Evolutionary conservation across 2,888 invertebrate genomes (phyloP).

Genomic region (Ptilodon capucinus): DNA sequence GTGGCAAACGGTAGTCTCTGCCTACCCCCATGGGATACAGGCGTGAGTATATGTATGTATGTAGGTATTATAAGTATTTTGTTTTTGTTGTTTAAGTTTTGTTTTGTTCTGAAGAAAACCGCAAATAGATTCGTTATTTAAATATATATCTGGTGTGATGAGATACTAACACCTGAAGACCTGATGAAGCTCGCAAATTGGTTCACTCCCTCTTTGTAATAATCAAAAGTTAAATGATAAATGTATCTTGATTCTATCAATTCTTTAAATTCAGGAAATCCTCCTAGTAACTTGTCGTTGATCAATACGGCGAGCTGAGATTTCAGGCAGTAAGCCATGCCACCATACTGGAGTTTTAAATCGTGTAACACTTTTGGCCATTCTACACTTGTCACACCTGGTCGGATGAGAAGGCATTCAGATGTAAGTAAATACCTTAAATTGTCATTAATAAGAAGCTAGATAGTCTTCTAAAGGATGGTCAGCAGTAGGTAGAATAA

Average conservation of each 20-base stretch:
- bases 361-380: conserved; percentile 64
- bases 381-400: conserved; percentile 64
- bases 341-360: conserved; percentile 67
- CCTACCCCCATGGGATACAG: too few relatives aligned
- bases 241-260: conserved; percentile 69
- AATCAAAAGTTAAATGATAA: conserved; percentile 69
- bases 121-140: too few relatives aligned
- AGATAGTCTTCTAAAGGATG: too few relatives aligned
- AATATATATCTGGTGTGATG: background rate
- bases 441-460: too few relatives aligned
- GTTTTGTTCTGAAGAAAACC: too few relatives aligned
- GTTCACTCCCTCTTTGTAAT: conserved; percentile 62
- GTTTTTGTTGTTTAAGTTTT: too few relatives aligned
- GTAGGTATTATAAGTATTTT: too few relatives aligned
- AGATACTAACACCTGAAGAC: conserved; percentile 62
- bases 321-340: conserved; percentile 65
- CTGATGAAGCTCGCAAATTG: conserved; percentile 68
- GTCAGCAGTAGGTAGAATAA: too few relatives aligned
- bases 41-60: too few relatives aligned
- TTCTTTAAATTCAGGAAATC: conserved; percentile 70
- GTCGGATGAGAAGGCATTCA: conserved; percentile 1
- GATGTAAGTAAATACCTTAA: too few relatives aligned
- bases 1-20: too few relatives aligned
- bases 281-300: conserved; percentile 78
- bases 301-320: conserved; percentile 75